Base-by-base conservation (phyloP, 1,140 invertebrate species). In the Protaetia brevitarsis region DNA sequence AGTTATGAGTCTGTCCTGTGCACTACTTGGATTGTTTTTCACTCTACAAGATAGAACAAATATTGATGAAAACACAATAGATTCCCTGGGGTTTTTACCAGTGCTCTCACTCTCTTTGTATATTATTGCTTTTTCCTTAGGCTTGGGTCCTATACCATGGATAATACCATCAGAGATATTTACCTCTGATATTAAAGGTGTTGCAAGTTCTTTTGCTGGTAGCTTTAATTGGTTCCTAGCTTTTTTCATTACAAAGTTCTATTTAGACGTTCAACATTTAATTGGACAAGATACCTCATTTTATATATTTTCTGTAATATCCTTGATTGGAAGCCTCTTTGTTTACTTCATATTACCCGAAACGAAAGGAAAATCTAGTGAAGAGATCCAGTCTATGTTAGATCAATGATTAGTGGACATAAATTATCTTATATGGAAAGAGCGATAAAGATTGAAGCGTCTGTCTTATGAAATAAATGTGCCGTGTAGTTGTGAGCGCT, bases 111-210 rank as follows among this genome's bases (percentile, higher is more conserved):
- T 95, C 3, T 88, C 88, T 41, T 62, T 89, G 1, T 96, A 92
- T 77, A 89, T 92, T 27, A 75, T 90, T 29, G 82, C 88, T n/a
- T 93, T 92, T 78, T 88, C 88, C 0, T 74, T 93, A 21, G 91
- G 92, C 23, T 88, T 87, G 66, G 91, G 91, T 1, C 91, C 90
- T 0, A 87, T 94, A 30, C 89, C 90, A 0, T 93, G 90, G 88
- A 84, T 91, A 79, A 88, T 93, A 84, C 85, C 91, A 74, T 84
- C 87, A 19, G 89, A 92, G 73, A 75, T 91, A 63, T 89, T 89
- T 80, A 80, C 88, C 69, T 82, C 90, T 71, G 85, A 89, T 36
- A 84, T 93, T 27, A 92, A 92, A 72, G 89, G 89, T 63, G 85
- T 92, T 16, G 91, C 89, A 64, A 78, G 82, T 70, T 86, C 89